Base-by-base conservation (phyloP, 2,113 vertebrate genomes). In the Planiliza haematocheilus region DNA sequence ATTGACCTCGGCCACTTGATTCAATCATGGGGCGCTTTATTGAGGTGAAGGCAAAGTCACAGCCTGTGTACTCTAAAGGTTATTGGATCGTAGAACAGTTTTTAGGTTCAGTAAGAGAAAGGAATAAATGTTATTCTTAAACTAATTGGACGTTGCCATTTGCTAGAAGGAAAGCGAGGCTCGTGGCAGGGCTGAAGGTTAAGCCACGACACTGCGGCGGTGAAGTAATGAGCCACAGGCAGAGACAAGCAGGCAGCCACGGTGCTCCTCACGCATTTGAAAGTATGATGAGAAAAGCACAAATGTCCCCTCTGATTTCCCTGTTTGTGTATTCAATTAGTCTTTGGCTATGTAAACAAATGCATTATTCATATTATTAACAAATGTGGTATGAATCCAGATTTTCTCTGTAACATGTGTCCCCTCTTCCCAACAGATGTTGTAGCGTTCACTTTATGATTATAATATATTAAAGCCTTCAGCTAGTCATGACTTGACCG, bases 11-110 rank as follows among this genome's bases (percentile, higher is more conserved):
- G 75, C 84, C 74, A 85, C 86, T 89, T 93, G 93, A 92, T 93
- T 92, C 91, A 93, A 93, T 93, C 92, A 93, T 69, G 71, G 63
- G 49, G 78, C 34, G 69, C 87, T 93, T 92, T 93, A 93, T 92
- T 92, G 93, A 91, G 93, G 93, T 93, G 92, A 92, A 88, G 80
- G 79, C 77, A 90, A 88, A 92, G 92, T 93, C 92, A 92, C 79
- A 70, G 88, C 77, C 79, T 77, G 79, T 84, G 89, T 73, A 81
- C 82, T 86, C 82, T 50, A 86, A 90, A 91, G 89, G 87, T 91
- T 91, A 91, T 91, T 90, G 87, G 85, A 79, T 82, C 67, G 76
- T 73, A 37, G 82, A 74, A 59, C 80, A 86, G 81, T 77, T 89
- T 85, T 82, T 84, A 86, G 82, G 76, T 74, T 72, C 50, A 50